Evolutionary conservation across 1,140 invertebrate genomes (phyloP).

Genomic region (Oryctes rhinoceros): DNA sequence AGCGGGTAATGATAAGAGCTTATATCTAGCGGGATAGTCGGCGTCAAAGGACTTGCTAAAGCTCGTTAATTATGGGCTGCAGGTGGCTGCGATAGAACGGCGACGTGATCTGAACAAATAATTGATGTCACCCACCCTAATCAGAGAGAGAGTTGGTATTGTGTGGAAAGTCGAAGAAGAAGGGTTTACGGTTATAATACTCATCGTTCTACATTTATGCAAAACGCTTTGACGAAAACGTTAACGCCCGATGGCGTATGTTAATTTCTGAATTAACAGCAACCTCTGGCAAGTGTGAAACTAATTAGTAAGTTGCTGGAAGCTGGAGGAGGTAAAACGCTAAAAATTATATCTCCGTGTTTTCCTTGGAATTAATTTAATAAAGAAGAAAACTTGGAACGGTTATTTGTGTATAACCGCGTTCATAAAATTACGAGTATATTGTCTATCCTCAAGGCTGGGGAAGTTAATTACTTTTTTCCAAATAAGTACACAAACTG

Average conservation of each 20-base stretch:
- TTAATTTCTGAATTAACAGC: constrained; percentile 36
- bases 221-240: constrained; percentile 27
- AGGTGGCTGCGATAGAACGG: constrained; percentile 49
- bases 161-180: constrained; percentile 9
- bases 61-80: constrained; percentile 49
- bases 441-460: too few species aligned
- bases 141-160: constrained; percentile 31
- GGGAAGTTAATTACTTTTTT: too few species aligned
- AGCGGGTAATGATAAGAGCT: constrained; percentile 21
- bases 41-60: constrained; percentile 41
- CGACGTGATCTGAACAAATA: constrained; percentile 48
- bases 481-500: too few species aligned
- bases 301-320: not conserved
- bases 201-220: not conserved
- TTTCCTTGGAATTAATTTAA: constrained; percentile 8
- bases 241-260: constrained; percentile 24
- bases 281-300: constrained; percentile 28
- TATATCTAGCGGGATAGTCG: not conserved
- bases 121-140: constrained; percentile 36
- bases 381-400: not conserved
- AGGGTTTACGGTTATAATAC: constrained; percentile 24
- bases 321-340: not conserved
- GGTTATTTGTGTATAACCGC: not conserved
- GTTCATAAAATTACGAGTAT: too few species aligned
- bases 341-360: not conserved